A percentile compares a stretch with the other conserved stretches of the same genome.
Evolutionary conservation across 2,113 vertebrate genomes (phyloP).

Genomic region (Tretioscincus oriximinensis): DNA sequence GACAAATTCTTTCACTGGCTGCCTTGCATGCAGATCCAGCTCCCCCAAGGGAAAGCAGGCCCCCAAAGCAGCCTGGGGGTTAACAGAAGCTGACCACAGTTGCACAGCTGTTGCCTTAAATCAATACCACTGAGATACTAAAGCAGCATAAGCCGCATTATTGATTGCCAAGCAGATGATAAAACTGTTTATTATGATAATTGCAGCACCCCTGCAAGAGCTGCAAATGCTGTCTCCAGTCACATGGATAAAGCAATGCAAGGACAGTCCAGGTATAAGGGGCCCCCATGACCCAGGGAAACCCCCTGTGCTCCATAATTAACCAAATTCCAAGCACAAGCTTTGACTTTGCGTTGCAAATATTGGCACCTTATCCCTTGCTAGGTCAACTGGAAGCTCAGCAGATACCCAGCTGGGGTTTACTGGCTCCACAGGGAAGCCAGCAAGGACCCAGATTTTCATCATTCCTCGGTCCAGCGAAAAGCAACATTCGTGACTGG

Average conservation of each 20-base stretch:
- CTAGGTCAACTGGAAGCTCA: neutral
- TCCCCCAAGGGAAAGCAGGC: neutral
- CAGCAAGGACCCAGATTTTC: too few relatives aligned
- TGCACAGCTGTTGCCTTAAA: slow-evolving; percentile 88
- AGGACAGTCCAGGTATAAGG: neutral
- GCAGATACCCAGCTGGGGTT: neutral
- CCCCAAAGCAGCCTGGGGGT: slow-evolving; percentile 62
- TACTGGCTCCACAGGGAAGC: too few relatives aligned
- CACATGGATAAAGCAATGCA: slow-evolving; percentile 54
- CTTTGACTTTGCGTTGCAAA: neutral
- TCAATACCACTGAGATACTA: slow-evolving; percentile 98
- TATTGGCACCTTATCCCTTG: neutral
- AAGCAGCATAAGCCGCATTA: slow-evolving; percentile 93
- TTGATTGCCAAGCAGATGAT: slow-evolving; percentile 92
- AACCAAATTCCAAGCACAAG: neutral
- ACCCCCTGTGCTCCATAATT: too few relatives aligned
- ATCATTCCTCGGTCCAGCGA: neutral
- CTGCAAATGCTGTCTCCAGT: slow-evolving; percentile 61
- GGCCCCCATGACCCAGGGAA: rapidly evolving
- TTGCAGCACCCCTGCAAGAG: slow-evolving; percentile 76
- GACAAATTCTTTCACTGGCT: slow-evolving; percentile 4
- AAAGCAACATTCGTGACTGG: neutral
- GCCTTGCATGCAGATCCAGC: neutral
- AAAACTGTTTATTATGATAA: slow-evolving; percentile 95
- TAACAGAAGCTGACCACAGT: slow-evolving; percentile 83